Base-by-base conservation (phyloP, 2,113 vertebrate species). In the Noturus placidus region DNA sequence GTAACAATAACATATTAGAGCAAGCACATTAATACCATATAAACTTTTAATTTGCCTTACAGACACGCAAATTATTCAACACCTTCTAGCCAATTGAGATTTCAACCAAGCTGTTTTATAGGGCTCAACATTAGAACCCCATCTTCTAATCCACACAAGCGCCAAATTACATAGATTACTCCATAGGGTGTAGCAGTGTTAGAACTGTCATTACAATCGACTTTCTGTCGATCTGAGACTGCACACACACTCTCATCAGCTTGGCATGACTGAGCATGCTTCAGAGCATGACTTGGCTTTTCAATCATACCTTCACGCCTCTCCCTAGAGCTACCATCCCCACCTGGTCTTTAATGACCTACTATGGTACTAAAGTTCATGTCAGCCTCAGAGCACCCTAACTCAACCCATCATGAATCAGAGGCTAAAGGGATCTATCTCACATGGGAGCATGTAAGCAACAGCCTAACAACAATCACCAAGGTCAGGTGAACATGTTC, bases 401-500 rank as follows among this genome's bases (percentile, higher is more conserved):
- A 79, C 72, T 56, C 87, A 88, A 77, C 81, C 72, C 87, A 84
- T 84, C 72, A 84, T 59, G n/a, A 84, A 84, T 84, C 82, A 78
- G 20, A 59, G 46, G 30, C 59, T 88, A 87, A 87, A 67, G 22
- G 81, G 82, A 42, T 76, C 42, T 87, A 42, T 76, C 42, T 87
- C 57, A 56, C 42, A 63, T 1, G 38, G 81, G 69, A 84, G 70
- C 61, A 1, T 56, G 72, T 69, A 65, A 88, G 61, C 72, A 67
- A 67, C 74, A 84, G 54, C 54, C 74, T 57, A 84, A 61, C n/a
- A 69, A 56, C 87, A 84, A 56, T 67, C 72, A 46, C 33, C 42
- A 56, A 89, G 89, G 87, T 89, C 82, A 90, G 78, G n/a, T 74
- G 69, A 54, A 77, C 76, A 82, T 87, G 87, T 84, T 86, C 76